Evolutionary conservation across 2,113 vertebrate species (phyloP), one percentile per base, ranked within the genome.

Genomic region (Pachycephala philippinensis): DNA sequence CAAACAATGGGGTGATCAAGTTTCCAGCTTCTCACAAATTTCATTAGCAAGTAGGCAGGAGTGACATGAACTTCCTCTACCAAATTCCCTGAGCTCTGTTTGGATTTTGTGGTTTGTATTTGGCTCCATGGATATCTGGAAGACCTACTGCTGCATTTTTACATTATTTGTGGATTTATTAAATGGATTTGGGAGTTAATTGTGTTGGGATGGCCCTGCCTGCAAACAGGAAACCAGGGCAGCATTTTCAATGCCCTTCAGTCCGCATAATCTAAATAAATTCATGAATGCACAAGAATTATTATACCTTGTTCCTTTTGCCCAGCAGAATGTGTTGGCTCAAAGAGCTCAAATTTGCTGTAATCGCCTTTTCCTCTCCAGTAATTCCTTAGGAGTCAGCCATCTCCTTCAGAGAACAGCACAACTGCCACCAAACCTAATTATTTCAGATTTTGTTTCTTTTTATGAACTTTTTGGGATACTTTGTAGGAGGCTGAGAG

Each of bases 151-250:
- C 50, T 78, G 45, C 45, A 65, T 81, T 89, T 78, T 18, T 68
- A 61, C 0, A 1, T 66, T 63, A 88, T 89, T 92, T 81, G 91
- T 76, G 70, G 15, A 77, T 87, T 93, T 95, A 93, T 95, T 95
- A 96, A 97, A 90, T 54, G 87, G 79, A 94, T 95, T 95, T 95
- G 30, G 52, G 70, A 94, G 71, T 89, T 97, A 96, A 97, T 97
- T 97, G 69, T 91, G 56, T 95, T 96, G 87, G 45, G 83, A 94
- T 86, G 64, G 76, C 86, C 89, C 68, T 91, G 86, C 69, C 64
- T 95, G 91, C 93, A 84, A 94, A 57, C 77, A 94, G 68, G 78
- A 97, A 95, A 90, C 49, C 22, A 42, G 89, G 74, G 82, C 84
- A 87, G 53, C 52, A 13, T 91, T 92, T 95, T 87, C 64, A 92